Base-by-base conservation (phyloP, 64 coral and sea anemone species). In the Anthopleura sola region DNA sequence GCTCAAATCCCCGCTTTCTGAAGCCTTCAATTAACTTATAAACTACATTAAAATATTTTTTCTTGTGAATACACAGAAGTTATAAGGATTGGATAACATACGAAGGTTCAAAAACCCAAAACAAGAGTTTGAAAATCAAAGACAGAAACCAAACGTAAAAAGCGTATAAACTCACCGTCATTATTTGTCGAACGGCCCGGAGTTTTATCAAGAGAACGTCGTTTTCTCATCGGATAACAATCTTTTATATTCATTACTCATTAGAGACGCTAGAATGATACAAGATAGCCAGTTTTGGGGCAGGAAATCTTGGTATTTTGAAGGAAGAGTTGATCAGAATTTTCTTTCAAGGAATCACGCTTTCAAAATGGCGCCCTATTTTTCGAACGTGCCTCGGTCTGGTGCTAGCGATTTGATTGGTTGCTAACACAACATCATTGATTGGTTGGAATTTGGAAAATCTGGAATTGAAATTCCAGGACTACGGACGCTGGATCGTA, bases 181-280 rank as follows among this genome's bases (percentile, higher is more conserved):
- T 50, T 57, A 78, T 10, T 87, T 21, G 68, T 74, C 50, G 88
- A 5, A 76, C 26, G 80, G 28, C 54, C 84, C 10, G 90, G 94
- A 14, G 94, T 96, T 82, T 92, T 96, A 29, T 91, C 90, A 50
- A 86, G 36, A 31, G 94, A 96, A 71, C 94, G 90, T 82, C 90
- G 78, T 68, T 96, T 96, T 78, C 91, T 89, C 94, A 96, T 96
- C 55, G 87, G 94, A 83, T 92, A 92, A 77, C 86, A 86, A 37
- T 96, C 94, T 15, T 90, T 96, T 36, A 96, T 92, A 82, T 71
- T 96, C 94, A 96, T 92, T 56, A 83, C 82, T 48, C 68, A 38
- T 79, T 48, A 71, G 29, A n/a, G 1, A 71, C 10, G 13, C 1
- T 15, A 28, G 28, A 71, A 71, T 34, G 24, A 33, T 33, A 34